Base-by-base conservation (phyloP, 2,888 invertebrate species). In the Acronicta aceris region DNA sequence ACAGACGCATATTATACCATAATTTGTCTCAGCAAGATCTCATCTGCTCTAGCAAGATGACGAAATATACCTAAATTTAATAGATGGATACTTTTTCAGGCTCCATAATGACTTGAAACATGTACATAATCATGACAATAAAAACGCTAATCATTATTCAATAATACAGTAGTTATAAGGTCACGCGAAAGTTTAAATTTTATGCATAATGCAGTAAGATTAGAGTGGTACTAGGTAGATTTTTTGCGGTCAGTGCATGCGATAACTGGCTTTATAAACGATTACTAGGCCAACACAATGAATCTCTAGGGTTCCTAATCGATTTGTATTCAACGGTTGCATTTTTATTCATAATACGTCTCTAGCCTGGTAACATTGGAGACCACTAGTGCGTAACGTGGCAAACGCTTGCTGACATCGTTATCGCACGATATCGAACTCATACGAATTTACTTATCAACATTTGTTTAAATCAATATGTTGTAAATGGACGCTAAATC, bases 271-370 rank as follows among this genome's bases (percentile, higher is more conserved):
- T 52, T 36, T 48, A 50, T 30, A 60, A 65, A 49, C 51, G 12
- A 55, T 65, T 65, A 41, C 68, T 56, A 75, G 65, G 67, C 59
- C 71, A 62, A 40, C 56, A 69, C 56, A 69, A 65, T 72, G 17
- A 59, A 57, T 71, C 69, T 71, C 64, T 50, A 42, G 65, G 71
- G 70, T 67, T 73, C 25, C 47, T 65, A 62, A 75, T 71, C 64
- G 51, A 56, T 63, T 67, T 63, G 54, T 61, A 66, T 76, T 62
- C 60, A 40, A 49, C 40, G 25, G 48, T 60, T 59, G 57, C 65
- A 52, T 61, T 63, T 70, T 55, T 3, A 40, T 45, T 36, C 13
- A 45, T n/a, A 43, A 59, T 52, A 49, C 59, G 57, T 46, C 48
- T 62, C 55, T 65, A 74, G 55, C 69, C 43, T 52, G 47, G 52